Evolutionary conservation across 2,888 invertebrate genomes (phyloP).

Genomic region (Steinernema carpocapsae): DNA sequence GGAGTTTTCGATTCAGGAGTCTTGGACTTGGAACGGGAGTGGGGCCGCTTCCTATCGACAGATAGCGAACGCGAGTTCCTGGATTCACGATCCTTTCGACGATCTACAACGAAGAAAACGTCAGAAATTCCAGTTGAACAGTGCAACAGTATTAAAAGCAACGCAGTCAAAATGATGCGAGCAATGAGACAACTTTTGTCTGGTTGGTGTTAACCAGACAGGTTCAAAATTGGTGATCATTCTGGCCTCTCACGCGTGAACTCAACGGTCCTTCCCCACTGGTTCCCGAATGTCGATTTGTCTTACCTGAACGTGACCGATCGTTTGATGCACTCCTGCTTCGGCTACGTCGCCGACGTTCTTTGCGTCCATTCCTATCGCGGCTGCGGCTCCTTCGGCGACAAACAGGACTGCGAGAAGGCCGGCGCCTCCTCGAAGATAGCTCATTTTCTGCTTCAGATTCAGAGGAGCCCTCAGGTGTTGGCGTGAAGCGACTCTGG

Average conservation of each 20-base stretch:
- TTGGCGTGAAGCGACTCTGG: constrained; percentile 20
- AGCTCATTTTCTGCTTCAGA: neutral
- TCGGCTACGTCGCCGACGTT: neutral
- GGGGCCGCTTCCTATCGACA: no score
- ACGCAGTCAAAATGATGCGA: no score
- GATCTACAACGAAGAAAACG: neutral
- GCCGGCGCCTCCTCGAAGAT: no score
- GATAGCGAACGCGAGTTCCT: no score
- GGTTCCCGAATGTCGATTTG: no score
- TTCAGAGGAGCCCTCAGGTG: neutral
- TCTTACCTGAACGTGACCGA: neutral
- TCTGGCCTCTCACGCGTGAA: no score
- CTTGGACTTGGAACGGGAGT: no score
- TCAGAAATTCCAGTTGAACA: neutral
- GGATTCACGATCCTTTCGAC: neutral
- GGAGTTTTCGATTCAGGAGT: neutral
- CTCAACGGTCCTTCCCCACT: no score
- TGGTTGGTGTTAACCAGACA: no score
- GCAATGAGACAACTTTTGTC: no score
- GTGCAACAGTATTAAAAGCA: neutral
- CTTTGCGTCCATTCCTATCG: neutral
- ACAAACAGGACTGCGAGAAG: neutral
- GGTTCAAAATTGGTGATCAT: no score
- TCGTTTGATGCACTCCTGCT: neutral
- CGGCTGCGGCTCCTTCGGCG: neutral